A percentile compares a stretch with the other conserved stretches of the same genome.
Conservation (phyloP, 1,140 invertebrate genomes). For the Eciton burchellii region DNA sequence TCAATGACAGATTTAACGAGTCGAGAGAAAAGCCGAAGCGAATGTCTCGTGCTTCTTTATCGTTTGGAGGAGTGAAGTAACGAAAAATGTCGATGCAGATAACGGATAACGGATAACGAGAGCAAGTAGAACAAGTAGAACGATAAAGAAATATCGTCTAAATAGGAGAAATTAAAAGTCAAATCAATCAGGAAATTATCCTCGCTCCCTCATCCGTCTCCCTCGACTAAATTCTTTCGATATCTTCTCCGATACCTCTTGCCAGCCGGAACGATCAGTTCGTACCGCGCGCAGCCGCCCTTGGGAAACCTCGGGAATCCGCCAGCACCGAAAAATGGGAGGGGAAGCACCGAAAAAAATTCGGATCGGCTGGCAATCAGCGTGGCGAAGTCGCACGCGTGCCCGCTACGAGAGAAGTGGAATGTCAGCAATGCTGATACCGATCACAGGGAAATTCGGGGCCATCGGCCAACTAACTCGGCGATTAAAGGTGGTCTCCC, state of each 20-base stretch:
- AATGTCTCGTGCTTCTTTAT: neutral
- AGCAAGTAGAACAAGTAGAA: neutral
- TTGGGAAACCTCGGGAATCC: conserved; percentile 15
- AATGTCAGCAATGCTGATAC: too few relatives aligned
- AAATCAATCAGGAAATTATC: neutral
- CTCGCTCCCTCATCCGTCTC: neutral
- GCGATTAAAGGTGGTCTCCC: too few relatives aligned
- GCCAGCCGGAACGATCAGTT: too few relatives aligned
- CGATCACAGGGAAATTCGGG: too few relatives aligned
- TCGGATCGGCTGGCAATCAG: conserved; percentile 47
- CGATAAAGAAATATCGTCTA: neutral
- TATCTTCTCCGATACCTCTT: too few relatives aligned
- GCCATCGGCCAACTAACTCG: too few relatives aligned
- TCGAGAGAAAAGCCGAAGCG: neutral
- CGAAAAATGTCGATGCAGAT: neutral
- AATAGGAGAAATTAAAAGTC: neutral
- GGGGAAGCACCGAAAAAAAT: conserved; percentile 27
- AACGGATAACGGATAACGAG: neutral
- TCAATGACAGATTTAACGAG: neutral
- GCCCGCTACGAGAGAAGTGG: too few relatives aligned
- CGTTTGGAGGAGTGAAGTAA: neutral
- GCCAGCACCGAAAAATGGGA: too few relatives aligned
- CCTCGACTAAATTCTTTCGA: too few relatives aligned
- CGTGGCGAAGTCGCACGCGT: too few relatives aligned
- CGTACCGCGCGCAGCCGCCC: neutral